These are phyloP conservation scores for Aphelenchoides avenae DNA, from an alignment of 1,140 invertebrate genomes.

Conservation along the genomic window DNA sequence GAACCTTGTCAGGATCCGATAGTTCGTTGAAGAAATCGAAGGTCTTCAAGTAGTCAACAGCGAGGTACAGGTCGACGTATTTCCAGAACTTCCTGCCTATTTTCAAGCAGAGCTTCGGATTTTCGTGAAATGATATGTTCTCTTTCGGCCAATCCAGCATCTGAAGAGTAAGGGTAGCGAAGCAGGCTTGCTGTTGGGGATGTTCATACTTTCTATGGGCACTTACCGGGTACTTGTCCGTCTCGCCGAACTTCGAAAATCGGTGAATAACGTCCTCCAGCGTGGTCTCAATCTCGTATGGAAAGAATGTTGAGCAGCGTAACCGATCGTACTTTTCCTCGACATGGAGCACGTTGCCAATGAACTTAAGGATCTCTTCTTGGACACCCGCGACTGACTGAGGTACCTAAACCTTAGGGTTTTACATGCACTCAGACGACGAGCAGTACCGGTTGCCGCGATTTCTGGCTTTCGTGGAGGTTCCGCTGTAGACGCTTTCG, in stretches of 20 bases:
- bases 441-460: neutral
- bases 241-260: neutral
- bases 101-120: neutral
- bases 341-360: slow-evolving; percentile 14
- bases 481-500: slow-evolving; percentile 8
- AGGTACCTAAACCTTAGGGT: too few relatives aligned
- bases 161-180: too few relatives aligned
- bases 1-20: neutral
- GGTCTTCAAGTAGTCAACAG: slow-evolving; percentile 11
- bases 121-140: neutral
- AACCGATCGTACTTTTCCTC: slow-evolving; percentile 14
- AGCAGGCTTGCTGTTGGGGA: slow-evolving; percentile 5
- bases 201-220: neutral
- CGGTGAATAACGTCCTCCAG: neutral
- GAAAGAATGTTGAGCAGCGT: slow-evolving; percentile 5
- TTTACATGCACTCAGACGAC: neutral
- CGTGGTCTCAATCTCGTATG: neutral
- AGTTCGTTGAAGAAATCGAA: slow-evolving; percentile 1
- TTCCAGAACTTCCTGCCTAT: slow-evolving; percentile 13
- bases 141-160: too few relatives aligned
- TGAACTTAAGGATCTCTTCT: neutral
- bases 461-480: neutral
- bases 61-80: slow-evolving; percentile 9
- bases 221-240: slow-evolving; percentile 9
- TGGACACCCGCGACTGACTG: neutral